These are phyloP conservation scores for Holothuria scabra DNA, from an alignment of 53 echinoderm and acorn worm genomes.

Conservation along the genomic window DNA sequence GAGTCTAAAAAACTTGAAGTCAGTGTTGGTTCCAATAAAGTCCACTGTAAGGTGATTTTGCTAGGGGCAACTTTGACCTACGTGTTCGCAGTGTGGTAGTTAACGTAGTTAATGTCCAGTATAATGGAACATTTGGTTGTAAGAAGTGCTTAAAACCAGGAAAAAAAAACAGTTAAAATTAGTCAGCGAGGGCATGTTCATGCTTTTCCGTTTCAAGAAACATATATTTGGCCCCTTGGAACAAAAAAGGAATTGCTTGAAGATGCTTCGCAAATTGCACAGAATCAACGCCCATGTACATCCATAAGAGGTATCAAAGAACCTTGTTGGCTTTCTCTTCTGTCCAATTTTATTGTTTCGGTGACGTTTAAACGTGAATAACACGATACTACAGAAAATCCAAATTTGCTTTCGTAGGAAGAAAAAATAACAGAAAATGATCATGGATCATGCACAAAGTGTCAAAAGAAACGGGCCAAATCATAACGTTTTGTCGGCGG, in stretches of 20 bases:
- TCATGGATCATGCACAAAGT: too few relatives aligned
- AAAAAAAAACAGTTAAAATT: conserved; percentile 9
- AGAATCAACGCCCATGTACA: not conserved
- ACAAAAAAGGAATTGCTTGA: not conserved
- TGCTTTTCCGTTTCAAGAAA: not conserved
- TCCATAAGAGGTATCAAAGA: not conserved
- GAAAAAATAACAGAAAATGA: too few relatives aligned
- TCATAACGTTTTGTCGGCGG: too few relatives aligned
- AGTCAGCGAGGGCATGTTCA: conserved; percentile 15
- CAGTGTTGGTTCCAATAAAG: not conserved
- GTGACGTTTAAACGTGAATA: too few relatives aligned
- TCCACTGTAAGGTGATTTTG: conserved; percentile 6
- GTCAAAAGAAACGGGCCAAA: too few relatives aligned
- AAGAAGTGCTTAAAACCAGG: not conserved
- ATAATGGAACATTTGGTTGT: not conserved
- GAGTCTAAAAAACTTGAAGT: not conserved
- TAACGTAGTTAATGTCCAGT: too few relatives aligned
- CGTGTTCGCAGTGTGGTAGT: not conserved
- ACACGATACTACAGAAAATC: too few relatives aligned
- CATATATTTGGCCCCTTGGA: too few relatives aligned
- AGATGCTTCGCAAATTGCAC: not conserved
- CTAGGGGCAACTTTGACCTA: conserved; percentile 14
- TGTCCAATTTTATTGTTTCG: not conserved
- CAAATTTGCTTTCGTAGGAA: too few relatives aligned
- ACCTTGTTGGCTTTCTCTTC: conserved; percentile 15